A percentile compares a stretch with the other conserved stretches of the same genome.
Conservation (phyloP, 2,113 vertebrate species). For the Muscicapa adusta region DNA sequence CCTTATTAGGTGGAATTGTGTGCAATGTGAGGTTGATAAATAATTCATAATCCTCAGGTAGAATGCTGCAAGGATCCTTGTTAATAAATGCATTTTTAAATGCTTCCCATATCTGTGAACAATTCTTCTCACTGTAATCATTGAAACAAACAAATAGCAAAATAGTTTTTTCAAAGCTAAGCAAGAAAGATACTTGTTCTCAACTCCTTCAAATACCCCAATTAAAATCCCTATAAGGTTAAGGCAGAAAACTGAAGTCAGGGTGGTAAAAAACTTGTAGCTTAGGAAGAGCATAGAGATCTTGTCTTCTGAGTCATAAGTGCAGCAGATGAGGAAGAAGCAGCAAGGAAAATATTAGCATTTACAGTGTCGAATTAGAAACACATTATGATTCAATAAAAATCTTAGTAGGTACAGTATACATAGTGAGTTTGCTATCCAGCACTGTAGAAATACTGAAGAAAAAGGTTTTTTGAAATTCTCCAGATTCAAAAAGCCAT, state of each 20-base stretch:
- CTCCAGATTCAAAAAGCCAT: neutral
- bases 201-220: neutral
- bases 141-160: neutral
- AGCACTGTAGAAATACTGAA: neutral
- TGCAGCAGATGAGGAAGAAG: neutral
- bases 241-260: neutral
- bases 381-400: neutral
- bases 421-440: neutral
- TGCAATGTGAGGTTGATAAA: conserved; percentile 72
- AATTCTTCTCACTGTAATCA: conserved; percentile 73
- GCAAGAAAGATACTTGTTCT: neutral
- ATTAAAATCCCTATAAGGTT: neutral
- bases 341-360: neutral
- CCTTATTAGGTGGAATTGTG: conserved; percentile 72
- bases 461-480: neutral
- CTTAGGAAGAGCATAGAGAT: neutral
- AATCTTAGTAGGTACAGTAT: neutral
- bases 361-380: neutral
- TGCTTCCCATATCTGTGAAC: conserved; percentile 75
- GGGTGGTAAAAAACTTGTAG: neutral
- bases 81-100: conserved; percentile 69
- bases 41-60: conserved; percentile 69
- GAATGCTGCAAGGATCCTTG: conserved; percentile 74
- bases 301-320: neutral
- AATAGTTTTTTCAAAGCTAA: neutral